Evolutionary conservation across 35 echinoderm and acorn worm genomes (phyloP), one percentile per base, ranked within the genome.

Genomic region (Stichopus chloronotus): DNA sequence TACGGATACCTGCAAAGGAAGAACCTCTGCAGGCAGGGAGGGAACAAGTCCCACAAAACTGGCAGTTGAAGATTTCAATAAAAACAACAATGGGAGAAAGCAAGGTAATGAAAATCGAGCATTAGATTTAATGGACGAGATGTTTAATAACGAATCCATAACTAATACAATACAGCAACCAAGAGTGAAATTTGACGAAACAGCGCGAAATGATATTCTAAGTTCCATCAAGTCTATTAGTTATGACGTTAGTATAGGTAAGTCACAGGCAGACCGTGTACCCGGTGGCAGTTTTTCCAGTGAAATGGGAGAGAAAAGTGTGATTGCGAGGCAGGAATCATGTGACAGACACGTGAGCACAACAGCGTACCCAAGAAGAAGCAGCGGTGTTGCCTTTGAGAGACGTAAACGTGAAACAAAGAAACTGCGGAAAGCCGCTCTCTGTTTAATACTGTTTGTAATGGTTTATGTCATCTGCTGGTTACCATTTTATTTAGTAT

Each of bases 401-500:
- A 83, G 80, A 56, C 52, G 80, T 9, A 52, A 56, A 83, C 52
- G 55, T 53, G 80, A 83, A 52, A 17, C 52, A 17, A 83, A 83
- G 17, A 83, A 83, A 52, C 55, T 83, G 14, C 52, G 80, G 8
- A 83, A 83, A 83, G 80, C 80, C 43, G 80, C 80, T 14, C n/a
- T 83, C 11, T 53, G 80, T 43, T 83, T 83, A 43, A 83, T 83
- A 55, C 52, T 83, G 53, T 83, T 83, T 55, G 80, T 83, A 55
- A 6, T 83, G 25, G 80, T 83, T 83, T 83, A 83, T 14, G n/a
- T 83, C 55, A 83, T 83, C 19, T 83, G 80, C 0, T 83, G 80
- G 80, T 83, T 83, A 52, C 80, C 80, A 55, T 83, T 83, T 83
- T 83, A 83, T 12, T 83, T 83, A 52, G 80, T 83, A 11, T 83